Base-by-base conservation (phyloP, 2,113 vertebrate species). In the Stomatorhinus ivindoensis region DNA sequence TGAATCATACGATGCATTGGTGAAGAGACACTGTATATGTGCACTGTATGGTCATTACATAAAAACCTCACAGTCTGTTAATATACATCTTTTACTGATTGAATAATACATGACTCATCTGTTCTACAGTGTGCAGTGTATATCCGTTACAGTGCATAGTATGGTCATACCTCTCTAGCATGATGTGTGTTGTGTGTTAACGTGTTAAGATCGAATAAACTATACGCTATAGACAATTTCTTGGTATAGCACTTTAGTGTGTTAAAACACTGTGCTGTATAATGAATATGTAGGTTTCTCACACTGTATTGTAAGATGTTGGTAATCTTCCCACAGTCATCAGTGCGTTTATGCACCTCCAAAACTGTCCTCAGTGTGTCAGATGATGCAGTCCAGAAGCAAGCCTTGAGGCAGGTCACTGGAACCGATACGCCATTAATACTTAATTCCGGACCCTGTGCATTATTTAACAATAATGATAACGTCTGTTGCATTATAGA, bases 391-490 rank as follows among this genome's bases (percentile, higher is more conserved):
- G 48, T 82, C 27, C 69, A 82, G 47, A 88, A 88, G 69, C 48
- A 73, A 91, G 92, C 93, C 93, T 92, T 88, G 87, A 94, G 94
- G 94, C 93, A 91, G 93, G 93, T 94, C 94, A 94, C 89, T n/a
- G 31, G 91, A 94, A 91, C 92, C 94, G 92, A 95, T 95, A 95
- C 92, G 90, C 93, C 94, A 95, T 96, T 95, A 95, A 96, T 95
- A 93, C 91, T 95, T 95, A 94, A 95, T 95, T 92, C 92, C 91
- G 92, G 92, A 91, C 93, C 93, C 92, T 73, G 93, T 95, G 94
- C 94, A 95, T 96, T 95, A 95, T 95, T 95, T 94, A 95, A 93
- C 92, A 92, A 93, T 95, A 95, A 94, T 95, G 93, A 95, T 95
- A 94, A 94, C 87, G 92, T 92, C 94, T 94, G 93, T 92, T 95